A percentile compares a stretch with the other conserved stretches of the same genome.
These are phyloP conservation scores for Rhincodon typus DNA, from an alignment of 2,797 vertebrate genomes.

Conservation along the genomic window DNA sequence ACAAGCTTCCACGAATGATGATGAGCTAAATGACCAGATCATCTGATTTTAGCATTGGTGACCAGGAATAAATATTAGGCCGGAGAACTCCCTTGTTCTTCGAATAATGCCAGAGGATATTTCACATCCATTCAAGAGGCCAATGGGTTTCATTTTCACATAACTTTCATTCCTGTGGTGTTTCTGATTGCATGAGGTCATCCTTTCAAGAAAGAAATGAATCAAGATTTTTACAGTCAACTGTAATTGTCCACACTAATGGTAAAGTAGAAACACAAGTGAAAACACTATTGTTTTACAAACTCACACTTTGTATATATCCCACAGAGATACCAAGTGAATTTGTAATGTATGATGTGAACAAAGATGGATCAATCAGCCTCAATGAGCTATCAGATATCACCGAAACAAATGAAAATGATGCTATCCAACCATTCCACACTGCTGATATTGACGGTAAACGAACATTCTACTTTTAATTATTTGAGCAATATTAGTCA, in stretches of 20 bases:
- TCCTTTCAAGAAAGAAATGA: background rate
- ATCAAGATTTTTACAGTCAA: background rate
- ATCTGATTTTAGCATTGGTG: background rate
- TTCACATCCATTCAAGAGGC: background rate
- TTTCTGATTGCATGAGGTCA: background rate
- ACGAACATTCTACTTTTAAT: background rate
- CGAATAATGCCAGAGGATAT: background rate
- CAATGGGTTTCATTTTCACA: background rate
- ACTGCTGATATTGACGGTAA: constrained; percentile 12
- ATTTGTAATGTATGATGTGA: constrained; percentile 38
- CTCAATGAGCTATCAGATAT: constrained; percentile 35
- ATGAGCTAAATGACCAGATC: background rate
- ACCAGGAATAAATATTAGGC: background rate
- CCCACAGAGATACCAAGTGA: constrained; percentile 36
- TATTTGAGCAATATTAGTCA: background rate
- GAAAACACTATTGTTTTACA: constrained; percentile 17
- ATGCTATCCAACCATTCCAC: constrained; percentile 24
- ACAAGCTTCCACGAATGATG: background rate
- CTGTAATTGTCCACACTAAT: constrained; percentile 12
- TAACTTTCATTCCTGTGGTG: background rate
- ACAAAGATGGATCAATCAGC: constrained; percentile 37
- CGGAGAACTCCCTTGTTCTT: background rate
- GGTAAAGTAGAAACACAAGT: constrained; percentile 14
- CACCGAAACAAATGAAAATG: constrained; percentile 36
- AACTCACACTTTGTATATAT: background rate